Conservation (phyloP, 64 coral and sea anemone genomes). For the Cladopsammia gracilis region DNA sequence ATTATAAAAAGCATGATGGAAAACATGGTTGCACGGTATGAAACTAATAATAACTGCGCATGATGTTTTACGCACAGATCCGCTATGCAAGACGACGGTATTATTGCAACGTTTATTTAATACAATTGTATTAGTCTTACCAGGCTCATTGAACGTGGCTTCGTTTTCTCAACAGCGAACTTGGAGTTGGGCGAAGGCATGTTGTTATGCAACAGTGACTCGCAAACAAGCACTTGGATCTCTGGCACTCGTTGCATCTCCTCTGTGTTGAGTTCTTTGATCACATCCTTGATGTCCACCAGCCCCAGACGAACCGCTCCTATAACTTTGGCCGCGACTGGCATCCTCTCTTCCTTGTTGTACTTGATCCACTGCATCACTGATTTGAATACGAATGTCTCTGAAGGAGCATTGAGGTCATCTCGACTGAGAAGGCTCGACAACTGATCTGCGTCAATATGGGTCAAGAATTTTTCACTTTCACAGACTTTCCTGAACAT, state of each 20-base stretch:
- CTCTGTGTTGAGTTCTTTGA: background rate
- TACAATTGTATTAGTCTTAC: background rate
- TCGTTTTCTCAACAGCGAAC: background rate
- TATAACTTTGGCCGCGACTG: background rate
- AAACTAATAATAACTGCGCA: no score
- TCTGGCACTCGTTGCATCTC: background rate
- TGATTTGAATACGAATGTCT: slow-evolving; percentile 31
- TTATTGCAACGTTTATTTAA: no score
- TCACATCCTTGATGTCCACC: background rate
- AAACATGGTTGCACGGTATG: no score
- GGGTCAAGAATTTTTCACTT: background rate
- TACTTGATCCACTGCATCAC: slow-evolving; percentile 21
- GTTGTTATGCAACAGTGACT: background rate
- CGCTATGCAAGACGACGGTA: no score
- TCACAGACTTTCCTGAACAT: slow-evolving; percentile 4
- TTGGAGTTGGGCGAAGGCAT: background rate
- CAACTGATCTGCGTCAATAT: background rate
- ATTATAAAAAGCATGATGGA: no score
- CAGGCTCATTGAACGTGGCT: background rate
- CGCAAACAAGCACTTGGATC: background rate
- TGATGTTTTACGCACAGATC: background rate
- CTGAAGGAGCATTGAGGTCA: slow-evolving; percentile 23
- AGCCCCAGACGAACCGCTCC: slow-evolving; percentile 1
- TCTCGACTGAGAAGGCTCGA: background rate
- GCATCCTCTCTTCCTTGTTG: slow-evolving; percentile 29